Base-by-base conservation (phyloP, 2,888 invertebrate genomes). In the Brenthis ino region DNA sequence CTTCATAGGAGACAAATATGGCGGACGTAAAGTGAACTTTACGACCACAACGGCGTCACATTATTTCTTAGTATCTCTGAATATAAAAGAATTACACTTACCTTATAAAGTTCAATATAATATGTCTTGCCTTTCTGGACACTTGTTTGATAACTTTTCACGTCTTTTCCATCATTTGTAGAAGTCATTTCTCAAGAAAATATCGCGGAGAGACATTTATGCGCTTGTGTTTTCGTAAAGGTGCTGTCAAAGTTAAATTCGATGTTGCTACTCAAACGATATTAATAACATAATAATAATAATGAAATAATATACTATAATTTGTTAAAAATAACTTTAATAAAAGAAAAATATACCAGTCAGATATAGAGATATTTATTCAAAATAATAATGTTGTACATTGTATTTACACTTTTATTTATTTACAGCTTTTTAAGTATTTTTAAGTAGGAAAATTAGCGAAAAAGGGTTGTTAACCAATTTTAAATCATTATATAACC, bases 181-280 rank as follows among this genome's bases (percentile, higher is more conserved):
- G 93, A 93, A 93, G 91, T 93, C 93, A 93, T 93, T 93, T 93
- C 93, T 93, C 89, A 93, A 79, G 88, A 91, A 93, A 93, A 92
- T 91, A 91, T 91, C 87, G 88, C 89, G 91, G 91, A 88, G 90
- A 90, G 93, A 93, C 93, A 93, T 93, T 91, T 92, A 91, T 88
- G 88, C 88, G 93, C 93, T 93, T 92, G 93, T 93, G 92, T 93
- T 93, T 93, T 92, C 90, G 82, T 83, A 86, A 87, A 86, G 85
- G 85, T 86, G 86, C 90, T 93, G 93, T 93, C 93, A 93, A 92
- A 92, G 77, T 82, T 70, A 64, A 48, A n/a, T 60, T n/a, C 50
- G 6, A 50, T 50, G 60, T 60, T 50, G 50, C 28, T 28, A 28
- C n/a, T 48, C 8, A 28, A 28, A 6, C 20, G 11, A 58, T 20